Conservation (phyloP, 2,888 invertebrate species). For the Griposia aprilina region DNA sequence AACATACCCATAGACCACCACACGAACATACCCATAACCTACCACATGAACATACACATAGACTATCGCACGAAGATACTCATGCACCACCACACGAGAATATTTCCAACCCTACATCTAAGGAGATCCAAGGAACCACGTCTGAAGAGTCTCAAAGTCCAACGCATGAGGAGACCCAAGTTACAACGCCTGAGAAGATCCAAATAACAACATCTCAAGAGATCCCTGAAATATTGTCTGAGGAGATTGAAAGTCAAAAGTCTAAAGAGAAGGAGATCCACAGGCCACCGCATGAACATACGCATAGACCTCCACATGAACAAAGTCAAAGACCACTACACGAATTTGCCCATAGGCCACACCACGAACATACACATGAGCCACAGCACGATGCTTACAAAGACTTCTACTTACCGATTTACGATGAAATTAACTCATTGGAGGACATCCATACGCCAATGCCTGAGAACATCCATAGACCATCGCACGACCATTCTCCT, state of each 20-base stretch:
- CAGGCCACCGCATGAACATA: neutral
- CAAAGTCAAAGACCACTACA: neutral
- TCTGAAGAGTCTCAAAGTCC: neutral
- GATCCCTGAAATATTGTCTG: no score
- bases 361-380: no score
- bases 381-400: neutral
- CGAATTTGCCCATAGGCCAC: neutral
- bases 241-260: no score
- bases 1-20: neutral
- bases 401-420: constrained; percentile 2
- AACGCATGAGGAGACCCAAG: no score
- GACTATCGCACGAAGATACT: neutral
- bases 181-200: no score
- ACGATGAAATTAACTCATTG: no score
- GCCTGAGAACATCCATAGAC: neutral
- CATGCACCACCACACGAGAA: neutral
- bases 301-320: neutral
- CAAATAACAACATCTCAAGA: no score
- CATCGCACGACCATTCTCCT: neutral
- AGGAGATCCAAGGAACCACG: neutral
- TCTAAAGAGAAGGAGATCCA: no score
- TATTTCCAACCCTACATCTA: neutral
- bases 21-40: neutral
- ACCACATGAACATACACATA: neutral
- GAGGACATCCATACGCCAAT: neutral